Conservation (phyloP, 2,797 vertebrate genomes). For the Sebastes aleutianus region DNA sequence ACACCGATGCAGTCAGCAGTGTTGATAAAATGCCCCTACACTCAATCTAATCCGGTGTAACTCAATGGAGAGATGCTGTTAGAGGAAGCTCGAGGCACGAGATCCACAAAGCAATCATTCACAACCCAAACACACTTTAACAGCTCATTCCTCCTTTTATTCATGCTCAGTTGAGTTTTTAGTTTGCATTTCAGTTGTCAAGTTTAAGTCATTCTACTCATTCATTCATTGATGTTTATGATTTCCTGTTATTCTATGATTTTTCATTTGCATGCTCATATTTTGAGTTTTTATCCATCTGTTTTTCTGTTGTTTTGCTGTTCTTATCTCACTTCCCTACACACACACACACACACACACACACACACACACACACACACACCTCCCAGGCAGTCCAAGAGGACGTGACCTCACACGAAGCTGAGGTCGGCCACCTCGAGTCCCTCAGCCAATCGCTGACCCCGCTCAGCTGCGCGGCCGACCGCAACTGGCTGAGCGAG, state of each 20-base stretch:
- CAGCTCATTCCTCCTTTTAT: neutral
- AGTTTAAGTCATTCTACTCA: neutral
- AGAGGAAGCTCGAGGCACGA: neutral
- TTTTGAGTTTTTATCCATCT: conserved; percentile 74
- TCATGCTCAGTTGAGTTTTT: neutral
- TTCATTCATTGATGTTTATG: conserved; percentile 38
- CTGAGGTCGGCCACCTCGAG: conserved; percentile 84
- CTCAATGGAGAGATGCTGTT: neutral
- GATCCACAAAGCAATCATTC: neutral
- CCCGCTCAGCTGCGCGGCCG: conserved; percentile 87
- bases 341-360: conserved; percentile 24
- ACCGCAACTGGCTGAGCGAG: conserved; percentile 87
- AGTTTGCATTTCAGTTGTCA: neutral
- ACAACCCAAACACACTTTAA: neutral
- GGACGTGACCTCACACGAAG: conserved; percentile 84
- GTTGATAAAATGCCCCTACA: neutral
- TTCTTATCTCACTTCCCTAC: conserved; percentile 40
- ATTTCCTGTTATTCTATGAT: conserved; percentile 52
- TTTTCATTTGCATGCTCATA: conserved; percentile 72
- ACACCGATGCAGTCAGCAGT: neutral
- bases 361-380: conserved; percentile 21
- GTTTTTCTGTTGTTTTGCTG: conserved; percentile 60
- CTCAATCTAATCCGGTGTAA: neutral
- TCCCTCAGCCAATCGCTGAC: conserved; percentile 87
- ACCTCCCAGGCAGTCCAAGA: conserved; percentile 90